These are phyloP conservation scores for Dysidea cf. avara DNA, from an alignment of 37 sponge, comb jelly and placozoan genomes.

Conservation along the genomic window DNA sequence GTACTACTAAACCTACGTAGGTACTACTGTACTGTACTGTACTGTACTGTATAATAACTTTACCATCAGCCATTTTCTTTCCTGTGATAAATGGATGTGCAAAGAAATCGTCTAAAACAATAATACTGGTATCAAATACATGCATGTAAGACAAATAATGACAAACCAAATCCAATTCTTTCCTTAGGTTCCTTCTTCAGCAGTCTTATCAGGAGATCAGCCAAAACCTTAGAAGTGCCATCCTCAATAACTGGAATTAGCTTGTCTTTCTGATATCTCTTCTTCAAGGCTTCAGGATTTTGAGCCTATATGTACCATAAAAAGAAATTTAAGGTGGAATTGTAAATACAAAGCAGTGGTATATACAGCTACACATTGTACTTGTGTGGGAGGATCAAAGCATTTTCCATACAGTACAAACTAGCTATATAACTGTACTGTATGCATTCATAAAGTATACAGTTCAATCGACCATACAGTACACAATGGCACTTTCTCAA, in stretches of 20 bases:
- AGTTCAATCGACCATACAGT: too few species aligned
- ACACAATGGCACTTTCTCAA: too few species aligned
- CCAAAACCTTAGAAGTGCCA: slow-evolving; percentile 56
- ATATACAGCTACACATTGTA: background rate
- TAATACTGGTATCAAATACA: background rate
- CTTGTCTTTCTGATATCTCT: slow-evolving; percentile 64
- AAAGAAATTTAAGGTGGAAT: too few species aligned
- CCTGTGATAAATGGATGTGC: slow-evolving; percentile 40
- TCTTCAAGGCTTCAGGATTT: slow-evolving; percentile 71
- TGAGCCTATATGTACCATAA: too few species aligned
- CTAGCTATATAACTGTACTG: too few species aligned
- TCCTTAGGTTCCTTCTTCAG: slow-evolving; percentile 76
- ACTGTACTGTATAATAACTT: too few species aligned
- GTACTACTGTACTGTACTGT: too few species aligned
- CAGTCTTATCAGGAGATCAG: slow-evolving; percentile 53
- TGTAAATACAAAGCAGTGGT: background rate
- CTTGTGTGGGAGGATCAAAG: background rate
- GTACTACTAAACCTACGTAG: too few species aligned
- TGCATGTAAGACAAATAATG: background rate
- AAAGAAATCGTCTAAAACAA: slow-evolving; percentile 39
- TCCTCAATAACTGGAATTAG: slow-evolving; percentile 71
- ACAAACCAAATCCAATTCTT: slow-evolving; percentile 58
- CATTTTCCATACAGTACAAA: background rate
- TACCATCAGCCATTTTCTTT: background rate
- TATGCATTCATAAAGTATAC: too few species aligned